Evolutionary conservation across 2,888 invertebrate genomes (phyloP).

Genomic region (Drosophila vallismaia): DNA sequence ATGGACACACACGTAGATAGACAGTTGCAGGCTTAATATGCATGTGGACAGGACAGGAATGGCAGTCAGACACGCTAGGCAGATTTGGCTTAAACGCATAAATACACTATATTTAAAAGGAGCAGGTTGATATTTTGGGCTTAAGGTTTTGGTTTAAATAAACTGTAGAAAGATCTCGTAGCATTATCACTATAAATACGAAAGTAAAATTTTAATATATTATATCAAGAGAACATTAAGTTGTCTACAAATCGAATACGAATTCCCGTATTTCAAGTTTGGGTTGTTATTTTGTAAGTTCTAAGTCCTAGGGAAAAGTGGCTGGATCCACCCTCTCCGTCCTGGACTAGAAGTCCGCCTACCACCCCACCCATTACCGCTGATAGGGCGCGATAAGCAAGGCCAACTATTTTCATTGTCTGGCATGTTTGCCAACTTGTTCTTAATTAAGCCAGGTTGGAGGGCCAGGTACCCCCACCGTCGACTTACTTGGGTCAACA

Average conservation of each 20-base stretch:
- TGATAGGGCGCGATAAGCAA: conserved; percentile 73
- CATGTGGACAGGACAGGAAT: conserved; percentile 59
- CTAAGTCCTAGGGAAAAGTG: conserved; percentile 56
- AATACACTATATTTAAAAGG: conserved; percentile 34
- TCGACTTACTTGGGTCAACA: conserved; percentile 57
- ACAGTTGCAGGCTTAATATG: conserved; percentile 55
- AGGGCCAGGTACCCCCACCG: conserved; percentile 33
- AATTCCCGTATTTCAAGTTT: conserved; percentile 40
- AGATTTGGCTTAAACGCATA: conserved; percentile 18
- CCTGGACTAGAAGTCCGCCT: neutral
- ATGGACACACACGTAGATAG: conserved; percentile 30
- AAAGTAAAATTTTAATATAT: no score
- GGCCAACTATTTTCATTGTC: conserved; percentile 73
- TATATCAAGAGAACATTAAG: neutral
- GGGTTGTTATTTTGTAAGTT: conserved; percentile 50
- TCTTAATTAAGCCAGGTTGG: conserved; percentile 76
- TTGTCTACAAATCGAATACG: neutral
- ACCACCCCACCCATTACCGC: conserved; percentile 37
- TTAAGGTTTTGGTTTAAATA: no score
- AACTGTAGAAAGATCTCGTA: no score
- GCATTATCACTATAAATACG: no score
- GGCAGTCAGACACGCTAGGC: conserved; percentile 59
- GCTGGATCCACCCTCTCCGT: conserved; percentile 2
- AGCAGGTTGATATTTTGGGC: no score
- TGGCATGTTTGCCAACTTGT: conserved; percentile 69